phyloP scores from a whole-genome alignment of 1,140 invertebrate species.

The Reticulitermes speratus region DNA sequence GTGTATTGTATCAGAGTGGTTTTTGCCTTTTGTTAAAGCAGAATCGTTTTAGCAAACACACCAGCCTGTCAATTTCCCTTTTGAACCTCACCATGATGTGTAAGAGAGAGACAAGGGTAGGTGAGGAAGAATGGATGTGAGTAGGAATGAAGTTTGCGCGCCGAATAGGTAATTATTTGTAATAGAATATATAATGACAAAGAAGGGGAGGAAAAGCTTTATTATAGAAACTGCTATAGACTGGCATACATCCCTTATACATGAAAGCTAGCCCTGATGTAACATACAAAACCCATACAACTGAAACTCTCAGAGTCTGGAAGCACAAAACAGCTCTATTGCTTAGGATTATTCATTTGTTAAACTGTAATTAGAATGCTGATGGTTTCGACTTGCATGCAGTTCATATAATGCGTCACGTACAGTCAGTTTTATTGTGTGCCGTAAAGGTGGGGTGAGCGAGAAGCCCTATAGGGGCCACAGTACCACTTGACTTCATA shows the following conservation, averaged over 20 bases:
- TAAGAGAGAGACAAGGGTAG: neutral
- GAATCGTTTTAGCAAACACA: neutral
- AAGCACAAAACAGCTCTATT: neutral
- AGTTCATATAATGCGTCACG: neutral
- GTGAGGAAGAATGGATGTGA: neutral
- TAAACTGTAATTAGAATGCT: slow-evolving; percentile 6
- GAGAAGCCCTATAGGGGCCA: neutral
- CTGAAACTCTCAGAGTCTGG: too few species aligned
- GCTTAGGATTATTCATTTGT: slow-evolving; percentile 2
- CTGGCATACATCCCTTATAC: too few species aligned
- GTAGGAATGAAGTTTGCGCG: neutral
- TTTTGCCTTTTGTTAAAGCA: neutral
- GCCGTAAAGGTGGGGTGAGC: neutral
- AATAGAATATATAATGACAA: slow-evolving; percentile 5
- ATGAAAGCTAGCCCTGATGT: too few species aligned
- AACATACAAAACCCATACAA: too few species aligned
- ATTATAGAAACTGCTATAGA: neutral
- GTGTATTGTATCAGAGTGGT: neutral
- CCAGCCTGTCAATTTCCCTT: neutral
- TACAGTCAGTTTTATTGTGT: neutral
- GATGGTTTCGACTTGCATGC: slow-evolving; percentile 14
- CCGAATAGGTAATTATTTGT: slow-evolving; percentile 13
- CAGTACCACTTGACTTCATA: slow-evolving; percentile 15
- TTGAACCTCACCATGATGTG: neutral
- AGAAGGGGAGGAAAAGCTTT: neutral